Evolutionary conservation across 2,888 invertebrate genomes (phyloP), one percentile per base, ranked within the genome.

Genomic region (Ophonus ardosiacus): DNA sequence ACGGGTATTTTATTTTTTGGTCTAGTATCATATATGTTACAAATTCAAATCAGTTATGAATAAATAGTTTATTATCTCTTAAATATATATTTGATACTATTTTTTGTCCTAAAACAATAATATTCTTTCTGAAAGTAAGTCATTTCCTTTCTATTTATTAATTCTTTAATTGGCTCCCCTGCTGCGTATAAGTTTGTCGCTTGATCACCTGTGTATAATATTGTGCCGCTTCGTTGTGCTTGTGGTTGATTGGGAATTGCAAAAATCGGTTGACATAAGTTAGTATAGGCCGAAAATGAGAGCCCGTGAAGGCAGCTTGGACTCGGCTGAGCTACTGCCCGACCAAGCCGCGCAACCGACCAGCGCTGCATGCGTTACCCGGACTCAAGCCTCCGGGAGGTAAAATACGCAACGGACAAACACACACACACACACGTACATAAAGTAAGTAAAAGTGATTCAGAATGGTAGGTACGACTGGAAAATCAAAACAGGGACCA

Each of bases 231-330:
- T 57, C 8, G 5, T 68, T 21, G 7, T 8, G n/a, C 15, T 6
- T 4, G 8, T 82, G 71, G 15, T 15, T 15, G 15, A 31, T 38
- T 38, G 56, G 71, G 82, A 82, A 82, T 82, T 82, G 82, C 82
- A 82, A 82, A 82, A 82, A 82, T 90, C 90, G 87, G 89, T 89
- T 90, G 90, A 90, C 90, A 90, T 90, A 90, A 90, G 89, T 90
- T 90, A 90, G 90, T 90, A 89, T 90, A 90, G 88, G 90, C 90
- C 90, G 90, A 90, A 90, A 90, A 74, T 74, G 71, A 74, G 71
- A 74, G 90, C 89, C 90, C 88, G 88, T 88, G 18, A 43, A 74
- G 71, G 71, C 40, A 74, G 71, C 56, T 71, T 82, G 63, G 38
- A 31, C 81, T 59, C 7, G 13, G 38, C 43, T 74, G 71, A 74